Evolutionary conservation across 2,888 invertebrate genomes (phyloP), one percentile per base, ranked within the genome.

Genomic region (Chrysolina americana): DNA sequence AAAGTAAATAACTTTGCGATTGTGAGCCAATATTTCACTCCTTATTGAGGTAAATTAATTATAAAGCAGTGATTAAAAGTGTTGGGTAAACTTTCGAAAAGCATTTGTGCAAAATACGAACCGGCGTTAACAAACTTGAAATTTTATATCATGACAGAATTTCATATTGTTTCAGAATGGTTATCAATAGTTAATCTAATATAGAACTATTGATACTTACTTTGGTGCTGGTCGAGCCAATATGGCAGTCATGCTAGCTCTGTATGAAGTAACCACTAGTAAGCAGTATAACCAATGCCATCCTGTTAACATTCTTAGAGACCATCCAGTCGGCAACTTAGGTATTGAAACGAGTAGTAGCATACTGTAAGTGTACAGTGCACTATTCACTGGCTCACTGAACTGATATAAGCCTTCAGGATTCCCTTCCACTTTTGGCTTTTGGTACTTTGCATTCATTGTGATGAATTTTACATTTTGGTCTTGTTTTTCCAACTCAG

Each of bases 211-310:
- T 36, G 13, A 5, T 36, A 73, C 80, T 83, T 87, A 92, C 93
- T 91, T 91, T 13, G 93, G 92, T 0, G 92, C 90, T 36, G 96
- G 95, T 86, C 93, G 94, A 0, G 96, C 94, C 64, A 96, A 88
- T 69, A 95, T 94, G 0, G 96, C 95, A 0, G 95, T 96, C 91
- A 96, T 93, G 81, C 95, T 95, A 0, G 96, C 96, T 83, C 94
- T 89, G 85, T 96, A 96, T 0, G 94, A 92, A 0, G 95, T 94
- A 0, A 94, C 94, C 6, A 96, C 90, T 4, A 96, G 89, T 76
- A 95, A 92, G 83, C 94, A 94, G 85, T 95, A 96, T 1, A 96
- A 86, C 95, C 95, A 96, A 88, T 95, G 96, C 93, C 95, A 96
- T 0, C 96, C 96, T 1, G 95, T 95, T 15, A 96, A 89, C 41